A percentile compares a stretch with the other conserved stretches of the same genome.
Evolutionary conservation across 1,140 invertebrate genomes (phyloP).

Genomic region (Hylyphantes graminicola): DNA sequence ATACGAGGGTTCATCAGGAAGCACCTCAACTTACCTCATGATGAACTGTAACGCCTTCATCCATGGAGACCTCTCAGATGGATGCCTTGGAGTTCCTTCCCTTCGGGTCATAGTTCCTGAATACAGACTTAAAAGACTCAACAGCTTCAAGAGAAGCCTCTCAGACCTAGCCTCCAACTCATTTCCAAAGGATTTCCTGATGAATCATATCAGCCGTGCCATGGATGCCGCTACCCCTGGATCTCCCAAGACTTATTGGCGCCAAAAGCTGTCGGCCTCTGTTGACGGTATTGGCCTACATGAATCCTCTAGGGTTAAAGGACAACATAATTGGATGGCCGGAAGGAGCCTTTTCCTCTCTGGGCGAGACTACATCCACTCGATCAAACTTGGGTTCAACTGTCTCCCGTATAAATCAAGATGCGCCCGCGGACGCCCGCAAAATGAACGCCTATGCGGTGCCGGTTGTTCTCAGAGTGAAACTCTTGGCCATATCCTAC

Average conservation of each 20-base stretch:
- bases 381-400: background rate
- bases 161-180: background rate
- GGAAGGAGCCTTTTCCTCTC: background rate
- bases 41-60: background rate
- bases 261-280: background rate
- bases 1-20: no score
- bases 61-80: background rate
- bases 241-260: background rate
- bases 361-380: background rate
- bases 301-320: background rate
- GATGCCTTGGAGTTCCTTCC: background rate
- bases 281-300: background rate
- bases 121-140: background rate
- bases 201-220: background rate
- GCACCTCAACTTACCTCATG: no score
- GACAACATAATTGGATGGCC: background rate
- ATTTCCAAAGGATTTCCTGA: background rate
- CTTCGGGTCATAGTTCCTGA: background rate
- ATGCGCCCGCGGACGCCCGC: background rate
- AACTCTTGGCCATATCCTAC: background rate
- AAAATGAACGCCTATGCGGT: background rate
- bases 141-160: background rate
- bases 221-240: background rate
- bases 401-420: background rate
- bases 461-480: background rate